phyloP scores from a whole-genome alignment of 2,113 vertebrate genomes.

The Daboia siamensis region DNA sequence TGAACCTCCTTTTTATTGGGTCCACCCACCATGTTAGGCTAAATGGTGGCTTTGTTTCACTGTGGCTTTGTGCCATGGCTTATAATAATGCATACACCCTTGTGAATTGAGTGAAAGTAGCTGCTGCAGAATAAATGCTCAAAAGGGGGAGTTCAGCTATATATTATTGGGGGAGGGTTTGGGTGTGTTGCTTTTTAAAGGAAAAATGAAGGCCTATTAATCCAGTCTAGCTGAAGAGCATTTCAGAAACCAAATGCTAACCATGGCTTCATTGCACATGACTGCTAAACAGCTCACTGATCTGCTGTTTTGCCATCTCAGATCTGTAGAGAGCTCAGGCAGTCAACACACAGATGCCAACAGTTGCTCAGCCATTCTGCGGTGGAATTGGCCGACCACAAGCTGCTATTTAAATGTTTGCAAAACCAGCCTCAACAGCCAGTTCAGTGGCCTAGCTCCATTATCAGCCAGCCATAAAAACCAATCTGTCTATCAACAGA shows the following conservation, averaged over 20 bases:
- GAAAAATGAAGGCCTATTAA: neutral
- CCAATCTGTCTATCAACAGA: neutral
- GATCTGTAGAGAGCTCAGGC: neutral
- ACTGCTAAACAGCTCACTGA: neutral
- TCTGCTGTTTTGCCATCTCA: constrained; percentile 5
- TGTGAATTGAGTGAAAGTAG: neutral
- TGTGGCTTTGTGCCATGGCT: neutral
- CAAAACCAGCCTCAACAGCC: neutral
- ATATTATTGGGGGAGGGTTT: neutral
- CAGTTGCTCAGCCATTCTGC: neutral
- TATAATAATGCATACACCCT: neutral
- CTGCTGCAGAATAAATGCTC: neutral
- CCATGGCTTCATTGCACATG: constrained; percentile 21
- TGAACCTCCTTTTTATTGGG: neutral
- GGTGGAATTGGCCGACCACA: neutral
- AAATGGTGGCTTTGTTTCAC: neutral
- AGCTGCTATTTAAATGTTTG: neutral
- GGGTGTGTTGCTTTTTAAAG: neutral
- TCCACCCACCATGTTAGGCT: neutral
- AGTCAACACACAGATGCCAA: neutral
- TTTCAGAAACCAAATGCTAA: constrained; percentile 6
- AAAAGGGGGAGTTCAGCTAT: neutral
- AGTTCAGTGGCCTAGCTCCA: neutral
- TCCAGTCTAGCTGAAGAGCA: neutral
- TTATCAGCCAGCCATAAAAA: neutral